phyloP scores from a whole-genome alignment of 2,113 vertebrate species.

The Tonatia bakeri region DNA sequence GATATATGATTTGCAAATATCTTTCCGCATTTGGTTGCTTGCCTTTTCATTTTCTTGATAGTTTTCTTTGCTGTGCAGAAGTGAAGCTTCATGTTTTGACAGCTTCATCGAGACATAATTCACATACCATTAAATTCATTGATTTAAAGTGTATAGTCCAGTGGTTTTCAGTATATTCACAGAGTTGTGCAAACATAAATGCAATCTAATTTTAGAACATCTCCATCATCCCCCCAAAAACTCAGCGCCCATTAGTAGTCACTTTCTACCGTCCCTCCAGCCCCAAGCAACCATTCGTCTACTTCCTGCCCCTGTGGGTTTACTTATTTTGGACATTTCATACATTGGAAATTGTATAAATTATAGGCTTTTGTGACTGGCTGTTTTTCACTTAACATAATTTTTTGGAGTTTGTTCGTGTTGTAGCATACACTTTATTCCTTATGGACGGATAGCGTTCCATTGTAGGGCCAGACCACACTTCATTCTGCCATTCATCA shows the following conservation, averaged over 20 bases:
- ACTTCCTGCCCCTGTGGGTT: not conserved
- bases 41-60: not conserved
- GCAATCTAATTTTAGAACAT: conserved; percentile 3
- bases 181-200: not conserved
- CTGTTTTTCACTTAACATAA: not conserved
- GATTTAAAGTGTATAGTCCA: not conserved
- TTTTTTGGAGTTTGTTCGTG: not conserved
- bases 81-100: not conserved
- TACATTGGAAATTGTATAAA: not conserved
- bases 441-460: not conserved
- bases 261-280: not conserved
- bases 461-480: not conserved
- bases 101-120: not conserved
- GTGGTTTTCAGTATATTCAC: not conserved
- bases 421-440: not conserved
- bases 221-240: not conserved
- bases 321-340: not conserved
- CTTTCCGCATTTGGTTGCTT: not conserved
- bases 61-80: not conserved
- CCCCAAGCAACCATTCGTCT: not conserved
- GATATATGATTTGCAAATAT: not conserved
- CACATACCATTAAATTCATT: not conserved
- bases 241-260: not conserved
- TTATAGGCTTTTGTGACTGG: not conserved
- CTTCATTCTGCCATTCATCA: not conserved